Base-by-base conservation (phyloP, 2,888 invertebrate species). In the Brenthis hecate region DNA sequence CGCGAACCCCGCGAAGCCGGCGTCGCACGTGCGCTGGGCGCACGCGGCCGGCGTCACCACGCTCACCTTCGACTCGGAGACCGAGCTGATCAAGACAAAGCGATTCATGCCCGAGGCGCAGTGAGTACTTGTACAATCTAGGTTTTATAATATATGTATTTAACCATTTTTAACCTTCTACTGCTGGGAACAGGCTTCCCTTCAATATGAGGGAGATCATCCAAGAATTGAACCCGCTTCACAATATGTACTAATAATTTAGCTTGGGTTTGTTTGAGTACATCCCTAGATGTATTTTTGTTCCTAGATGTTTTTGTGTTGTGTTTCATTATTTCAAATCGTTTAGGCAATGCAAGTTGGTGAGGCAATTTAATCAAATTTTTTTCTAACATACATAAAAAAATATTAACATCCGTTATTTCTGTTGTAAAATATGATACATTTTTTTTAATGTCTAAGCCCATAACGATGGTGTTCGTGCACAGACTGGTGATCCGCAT, bases 41-140 rank as follows among this genome's bases (percentile, higher is more conserved):
- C 94, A 95, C 23, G 93, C 95, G 61, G 93, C 94, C 47, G 95
- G 96, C 19, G 96, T 99, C 47, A 93, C 94, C 78, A 94, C 95
- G 70, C 98, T 98, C 96, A 99, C 98, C 32, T 98, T 98, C 85
- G 99, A 99, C 93, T 98, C 97, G 78, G 98, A 98, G 89, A 95
- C 95, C 66, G 99, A 99, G 88, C 94, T 99, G 72, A 94, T 96
- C 85, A 99, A 99, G 93, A 95, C 99, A 80, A 97, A 97, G 85
- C 94, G 95, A 77, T 87, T 95, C 72, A 96, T 96, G 93, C 97
- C 98, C 56, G 91, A 94, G 62, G 98, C 98, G 14, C 96, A 96
- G 97, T 97, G 85, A 94, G 94, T 68, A 23, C 3, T 13, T 2
- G 11, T 23, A 54, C 53, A 6, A 19, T 19, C 19, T 19, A 43